Conservation (phyloP, 2,888 invertebrate species). For the Ectemnius continuus region DNA sequence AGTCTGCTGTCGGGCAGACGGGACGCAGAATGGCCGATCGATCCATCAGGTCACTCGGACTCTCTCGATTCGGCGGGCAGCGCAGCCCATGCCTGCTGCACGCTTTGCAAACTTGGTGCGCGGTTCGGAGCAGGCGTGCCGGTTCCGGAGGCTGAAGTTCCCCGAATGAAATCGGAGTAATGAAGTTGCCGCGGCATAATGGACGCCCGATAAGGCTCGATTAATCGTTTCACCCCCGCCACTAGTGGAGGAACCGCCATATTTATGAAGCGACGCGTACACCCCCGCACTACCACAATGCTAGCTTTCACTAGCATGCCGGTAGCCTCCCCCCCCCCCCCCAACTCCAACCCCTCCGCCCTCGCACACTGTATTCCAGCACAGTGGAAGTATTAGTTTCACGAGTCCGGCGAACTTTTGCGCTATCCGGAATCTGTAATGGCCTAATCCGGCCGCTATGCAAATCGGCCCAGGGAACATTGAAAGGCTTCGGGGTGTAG, state of each 20-base stretch:
- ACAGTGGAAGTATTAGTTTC: too few relatives aligned
- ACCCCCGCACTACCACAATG: too few relatives aligned
- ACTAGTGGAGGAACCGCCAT: not conserved
- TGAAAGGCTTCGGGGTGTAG: not conserved
- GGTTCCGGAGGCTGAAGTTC: constrained; percentile 32
- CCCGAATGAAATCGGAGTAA: constrained; percentile 18
- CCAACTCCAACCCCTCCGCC: too few relatives aligned
- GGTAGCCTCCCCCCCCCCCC: too few relatives aligned
- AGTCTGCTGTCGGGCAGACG: not conserved
- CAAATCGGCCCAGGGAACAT: not conserved
- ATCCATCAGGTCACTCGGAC: constrained; percentile 43
- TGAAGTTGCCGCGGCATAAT: constrained; percentile 29
- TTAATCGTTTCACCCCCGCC: not conserved
- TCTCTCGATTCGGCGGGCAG: constrained; percentile 10
- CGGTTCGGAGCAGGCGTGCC: not conserved
- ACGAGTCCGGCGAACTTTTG: too few relatives aligned
- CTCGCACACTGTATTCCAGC: too few relatives aligned
- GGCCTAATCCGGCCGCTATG: constrained; percentile 6
- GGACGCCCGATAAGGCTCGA: constrained; percentile 1
- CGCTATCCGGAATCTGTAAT: constrained; percentile 4
- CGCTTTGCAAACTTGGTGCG: constrained; percentile 9
- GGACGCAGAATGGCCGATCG: constrained; percentile 39
- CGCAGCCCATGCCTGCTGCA: not conserved
- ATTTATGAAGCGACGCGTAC: not conserved
- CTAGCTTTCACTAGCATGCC: too few relatives aligned